Base-by-base conservation (phyloP, 2,113 vertebrate genomes). In the Hippocampus comes region DNA sequence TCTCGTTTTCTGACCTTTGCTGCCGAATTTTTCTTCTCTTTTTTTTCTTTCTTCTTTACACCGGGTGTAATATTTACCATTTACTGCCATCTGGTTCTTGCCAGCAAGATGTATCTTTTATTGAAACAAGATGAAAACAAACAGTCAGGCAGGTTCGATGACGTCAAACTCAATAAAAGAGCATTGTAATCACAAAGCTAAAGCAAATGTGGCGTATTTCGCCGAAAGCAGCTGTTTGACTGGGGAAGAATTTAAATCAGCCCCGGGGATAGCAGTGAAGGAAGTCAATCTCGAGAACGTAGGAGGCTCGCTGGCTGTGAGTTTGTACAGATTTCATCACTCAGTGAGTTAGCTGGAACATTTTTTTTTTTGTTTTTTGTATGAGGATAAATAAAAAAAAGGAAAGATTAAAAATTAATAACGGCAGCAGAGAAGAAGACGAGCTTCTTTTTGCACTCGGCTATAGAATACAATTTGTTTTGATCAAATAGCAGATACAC, bases 161-260 rank as follows among this genome's bases (percentile, higher is more conserved):
- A 30, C 42, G 20, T 73, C 59, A 21, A 63, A 71, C 71, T 63
- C 55, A 63, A 66, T 61, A 49, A 38, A 53, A 27, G 27, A 67
- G 27, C 23, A 51, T 25, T n/a, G 25, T 18, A 18, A 38, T 51
- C 49, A 9, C 53, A 6, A 23, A 38, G 63, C 38, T 66, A 77
- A 68, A 46, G 25, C 51, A 71, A 73, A 68, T 48, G 27, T 70
- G 70, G 73, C 1, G 63, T 38, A 53, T 72, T 76, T 76, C 53
- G 63, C 73, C 18, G 57, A 68, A 84, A 67, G 68, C 49, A 42
- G 10, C 25, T 43, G 65, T 78, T 71, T 38, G 67, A 71, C 18
- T 65, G 65, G 48, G 67, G 60, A 77, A 70, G 42, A 76, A 72
- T 70, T 74, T 14, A 82, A 68, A 75, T 42, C n/a, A 60, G 34